Base-by-base conservation (phyloP, 2,888 invertebrate species). In the Drosophila seclusa region DNA sequence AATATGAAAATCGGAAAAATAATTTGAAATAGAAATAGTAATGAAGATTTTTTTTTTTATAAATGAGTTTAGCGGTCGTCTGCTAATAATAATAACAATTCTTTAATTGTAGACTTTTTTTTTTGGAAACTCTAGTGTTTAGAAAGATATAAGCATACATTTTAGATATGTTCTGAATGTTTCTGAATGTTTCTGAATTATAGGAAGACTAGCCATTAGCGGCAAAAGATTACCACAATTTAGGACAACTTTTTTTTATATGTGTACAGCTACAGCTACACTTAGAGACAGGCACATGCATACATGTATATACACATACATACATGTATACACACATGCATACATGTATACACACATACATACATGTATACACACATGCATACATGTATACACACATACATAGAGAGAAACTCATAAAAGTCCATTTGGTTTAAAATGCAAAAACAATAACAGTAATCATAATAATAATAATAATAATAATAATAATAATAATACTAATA, bases 381-480 rank as follows among this genome's bases (percentile, higher is more conserved):
- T 13, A 36, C 42, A 29, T 4, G n/a, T n/a, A n/a, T n/a, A n/a
- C n/a, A n/a, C n/a, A 45, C 32, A 57, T 3, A 27, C 42, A 38
- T 61, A 40, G 52, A 55, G 40, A 34, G 57, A 36, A 77, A 64
- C 63, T 63, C 77, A 78, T 78, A 68, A 82, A 78, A 68, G 70
- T 61, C 72, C 80, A 85, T 85, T 85, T 80, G 80, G 74, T 85
- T 89, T 83, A 87, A 89, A 89, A 84, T 89, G 84, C 87, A 83
- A 76, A 88, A 87, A 83, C 89, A 81, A 89, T 84, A 89, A 89
- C 87, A 83, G 77, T 80, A 85, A 85, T 82, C 78, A 83, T 86
- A 69, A 77, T 74, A 80, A 87, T 87, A 83, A 75, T 80, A 85
- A 85, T 79, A 75, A 83, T 83, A 69, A 75, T 74, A 80, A 87